phyloP scores from a whole-genome alignment of 2,888 invertebrate genomes.

The Augochlorella aurata region DNA sequence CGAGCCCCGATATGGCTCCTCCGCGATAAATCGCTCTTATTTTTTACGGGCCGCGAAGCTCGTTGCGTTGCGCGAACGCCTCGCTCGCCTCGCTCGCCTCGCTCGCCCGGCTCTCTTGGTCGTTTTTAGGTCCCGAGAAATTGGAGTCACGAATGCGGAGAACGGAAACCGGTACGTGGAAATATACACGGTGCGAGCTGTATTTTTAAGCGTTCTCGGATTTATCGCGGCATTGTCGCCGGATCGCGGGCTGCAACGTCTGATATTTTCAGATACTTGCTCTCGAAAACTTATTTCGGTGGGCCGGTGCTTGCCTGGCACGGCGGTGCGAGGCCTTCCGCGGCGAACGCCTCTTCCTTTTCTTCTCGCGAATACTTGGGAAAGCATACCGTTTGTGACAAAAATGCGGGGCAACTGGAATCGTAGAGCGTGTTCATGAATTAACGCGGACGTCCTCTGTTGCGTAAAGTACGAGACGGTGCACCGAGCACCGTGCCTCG shows the following conservation, averaged over 20 bases:
- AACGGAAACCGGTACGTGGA: slow-evolving; percentile 30
- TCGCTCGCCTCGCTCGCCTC: not conserved
- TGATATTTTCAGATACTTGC: slow-evolving; percentile 41
- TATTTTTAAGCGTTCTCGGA: slow-evolving; percentile 49
- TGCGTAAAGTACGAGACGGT: no score
- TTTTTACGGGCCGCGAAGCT: slow-evolving; percentile 30
- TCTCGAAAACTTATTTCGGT: slow-evolving; percentile 15
- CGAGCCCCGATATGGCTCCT: slow-evolving; percentile 46
- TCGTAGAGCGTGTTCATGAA: no score
- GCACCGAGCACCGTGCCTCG: no score
- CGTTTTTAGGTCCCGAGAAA: slow-evolving; percentile 48
- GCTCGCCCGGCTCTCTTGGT: not conserved
- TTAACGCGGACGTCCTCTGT: no score
- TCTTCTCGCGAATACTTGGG: no score
- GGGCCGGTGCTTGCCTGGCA: not conserved
- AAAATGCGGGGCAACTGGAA: no score
- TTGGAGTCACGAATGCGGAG: slow-evolving; percentile 35
- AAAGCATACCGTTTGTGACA: no score
- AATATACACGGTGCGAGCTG: slow-evolving; percentile 31
- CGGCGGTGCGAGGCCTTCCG: no score
- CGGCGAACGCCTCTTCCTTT: not conserved
- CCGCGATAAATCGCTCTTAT: slow-evolving; percentile 51
- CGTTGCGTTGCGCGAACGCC: not conserved
- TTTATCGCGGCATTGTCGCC: slow-evolving; percentile 51
- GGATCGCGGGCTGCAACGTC: not conserved